A percentile compares a stretch with the other conserved stretches of the same genome.
These are phyloP conservation scores for Phenacoccus solenopsis DNA, from an alignment of 1,140 invertebrate species.

Conservation along the genomic window DNA sequence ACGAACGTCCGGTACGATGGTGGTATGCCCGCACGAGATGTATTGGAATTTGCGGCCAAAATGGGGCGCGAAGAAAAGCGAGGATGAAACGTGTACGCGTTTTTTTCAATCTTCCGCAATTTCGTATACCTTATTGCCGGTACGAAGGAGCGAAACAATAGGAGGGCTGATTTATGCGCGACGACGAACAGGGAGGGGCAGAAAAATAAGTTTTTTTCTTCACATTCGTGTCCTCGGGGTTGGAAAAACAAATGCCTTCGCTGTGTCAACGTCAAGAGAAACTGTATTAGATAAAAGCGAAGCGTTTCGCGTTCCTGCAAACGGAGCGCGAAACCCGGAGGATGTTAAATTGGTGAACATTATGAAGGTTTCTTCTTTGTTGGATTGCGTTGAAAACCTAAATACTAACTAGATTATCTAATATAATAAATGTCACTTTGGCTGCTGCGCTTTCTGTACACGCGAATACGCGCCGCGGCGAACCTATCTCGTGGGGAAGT, in stretches of 20 bases:
- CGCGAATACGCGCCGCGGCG: neutral
- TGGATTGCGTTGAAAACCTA: conserved; percentile 1
- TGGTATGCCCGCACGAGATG: too few species aligned
- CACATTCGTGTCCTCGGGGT: neutral
- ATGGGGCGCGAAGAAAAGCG: too few species aligned
- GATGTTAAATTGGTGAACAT: neutral
- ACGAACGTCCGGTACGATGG: neutral
- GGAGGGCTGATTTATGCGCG: neutral
- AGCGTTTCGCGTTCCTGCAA: neutral
- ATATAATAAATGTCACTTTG: conserved; percentile 3
- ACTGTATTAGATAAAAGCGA: neutral
- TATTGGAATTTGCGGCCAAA: too few species aligned
- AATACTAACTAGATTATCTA: conserved; percentile 3
- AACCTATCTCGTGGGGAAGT: neutral
- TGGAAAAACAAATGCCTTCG: conserved; percentile 1
- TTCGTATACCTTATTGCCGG: neutral
- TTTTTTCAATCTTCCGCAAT: neutral
- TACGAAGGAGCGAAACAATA: neutral
- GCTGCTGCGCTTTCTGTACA: neutral
- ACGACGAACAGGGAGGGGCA: neutral
- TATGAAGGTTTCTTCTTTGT: conserved; percentile 2
- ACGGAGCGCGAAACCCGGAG: neutral
- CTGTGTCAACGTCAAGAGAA: neutral
- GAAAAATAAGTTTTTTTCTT: neutral
- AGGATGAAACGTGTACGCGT: neutral